phyloP scores from a whole-genome alignment of 2,888 invertebrate species.

The Spodoptera exigua region DNA sequence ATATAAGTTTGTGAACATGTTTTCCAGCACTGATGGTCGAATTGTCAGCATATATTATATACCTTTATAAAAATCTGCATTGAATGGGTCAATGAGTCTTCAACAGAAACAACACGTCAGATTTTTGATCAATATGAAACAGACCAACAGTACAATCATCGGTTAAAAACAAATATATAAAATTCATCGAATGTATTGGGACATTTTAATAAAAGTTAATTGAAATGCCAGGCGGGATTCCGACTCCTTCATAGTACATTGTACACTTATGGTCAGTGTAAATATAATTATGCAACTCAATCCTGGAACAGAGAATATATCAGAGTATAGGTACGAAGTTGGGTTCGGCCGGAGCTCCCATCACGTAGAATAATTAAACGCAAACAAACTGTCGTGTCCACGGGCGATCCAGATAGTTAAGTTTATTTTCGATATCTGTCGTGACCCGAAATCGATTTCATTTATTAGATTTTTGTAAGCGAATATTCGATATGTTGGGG shows the following conservation, averaged over 20 bases:
- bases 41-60: too few relatives aligned
- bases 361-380: constrained; percentile 83
- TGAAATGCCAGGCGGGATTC: constrained; percentile 25
- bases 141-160: not conserved
- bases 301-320: constrained; percentile 49
- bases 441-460: constrained; percentile 63
- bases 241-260: constrained; percentile 25
- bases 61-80: too few relatives aligned
- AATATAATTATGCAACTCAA: constrained; percentile 59
- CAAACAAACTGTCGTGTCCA: constrained; percentile 79
- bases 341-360: constrained; percentile 67
- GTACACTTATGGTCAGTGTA: constrained; percentile 45
- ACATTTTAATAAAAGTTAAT: constrained; percentile 24
- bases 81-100: too few relatives aligned
- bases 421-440: constrained; percentile 75
- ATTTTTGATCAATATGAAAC: too few relatives aligned
- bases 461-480: constrained; percentile 52
- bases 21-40: too few relatives aligned
- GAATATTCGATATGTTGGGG: constrained; percentile 18
- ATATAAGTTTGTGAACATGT: too few relatives aligned
- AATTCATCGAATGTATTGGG: constrained; percentile 14
- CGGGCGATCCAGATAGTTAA: constrained; percentile 70
- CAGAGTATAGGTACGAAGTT: constrained; percentile 57
- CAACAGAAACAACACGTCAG: too few relatives aligned
- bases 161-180: constrained; percentile 1